These are phyloP conservation scores for Gandaritis pyraliata DNA, from an alignment of 2,888 invertebrate species.

Conservation along the genomic window DNA sequence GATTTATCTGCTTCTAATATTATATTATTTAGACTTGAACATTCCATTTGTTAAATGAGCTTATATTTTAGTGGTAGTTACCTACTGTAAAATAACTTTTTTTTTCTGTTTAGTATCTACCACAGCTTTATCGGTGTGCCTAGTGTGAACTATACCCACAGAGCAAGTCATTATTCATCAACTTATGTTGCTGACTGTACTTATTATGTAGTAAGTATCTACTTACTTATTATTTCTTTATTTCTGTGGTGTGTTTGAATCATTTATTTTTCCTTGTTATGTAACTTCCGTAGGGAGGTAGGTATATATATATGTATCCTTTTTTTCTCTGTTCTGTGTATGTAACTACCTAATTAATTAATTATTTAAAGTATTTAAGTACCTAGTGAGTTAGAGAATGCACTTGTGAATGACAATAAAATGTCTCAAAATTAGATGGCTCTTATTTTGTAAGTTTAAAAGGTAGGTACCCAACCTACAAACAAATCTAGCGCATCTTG, in stretches of 20 bases:
- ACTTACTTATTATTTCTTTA: constrained; percentile 20
- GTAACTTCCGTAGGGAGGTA: neutral
- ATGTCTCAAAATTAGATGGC: constrained; percentile 48
- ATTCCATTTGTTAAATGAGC: constrained; percentile 74
- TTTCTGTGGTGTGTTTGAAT: neutral
- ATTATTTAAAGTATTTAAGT: neutral
- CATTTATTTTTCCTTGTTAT: neutral
- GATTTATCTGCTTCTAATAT: neutral
- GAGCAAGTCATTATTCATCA: no score
- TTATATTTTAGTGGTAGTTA: constrained; percentile 61
- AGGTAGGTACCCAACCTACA: no score
- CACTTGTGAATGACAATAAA: constrained; percentile 84
- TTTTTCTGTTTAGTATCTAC: no score
- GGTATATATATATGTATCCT: no score
- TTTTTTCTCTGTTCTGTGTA: no score
- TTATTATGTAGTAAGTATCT: no score
- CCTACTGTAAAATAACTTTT: constrained; percentile 52
- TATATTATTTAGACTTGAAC: constrained; percentile 40
- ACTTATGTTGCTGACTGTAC: no score
- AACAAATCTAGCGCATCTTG: no score
- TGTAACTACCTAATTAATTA: neutral
- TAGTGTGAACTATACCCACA: no score
- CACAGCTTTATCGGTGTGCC: no score
- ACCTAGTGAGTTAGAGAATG: constrained; percentile 58
- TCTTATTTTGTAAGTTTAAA: no score